These are phyloP conservation scores for Taenioides sp. DNA, from an alignment of 2,797 vertebrate species.

Conservation along the genomic window DNA sequence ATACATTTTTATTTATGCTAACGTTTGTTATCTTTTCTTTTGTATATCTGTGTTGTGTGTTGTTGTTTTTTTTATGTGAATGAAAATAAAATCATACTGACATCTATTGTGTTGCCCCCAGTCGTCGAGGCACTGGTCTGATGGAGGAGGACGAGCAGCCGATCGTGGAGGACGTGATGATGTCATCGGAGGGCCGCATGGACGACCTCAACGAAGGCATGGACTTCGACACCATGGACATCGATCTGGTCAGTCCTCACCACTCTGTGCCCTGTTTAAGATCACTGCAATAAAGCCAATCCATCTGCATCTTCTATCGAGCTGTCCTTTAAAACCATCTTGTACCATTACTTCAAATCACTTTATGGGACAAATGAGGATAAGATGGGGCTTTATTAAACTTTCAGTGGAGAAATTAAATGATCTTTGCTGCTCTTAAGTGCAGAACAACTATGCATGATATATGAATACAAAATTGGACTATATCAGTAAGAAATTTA, in stretches of 20 bases:
- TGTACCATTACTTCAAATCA: neutral
- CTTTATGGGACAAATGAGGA: neutral
- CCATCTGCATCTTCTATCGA: neutral
- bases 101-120: conserved; percentile 52
- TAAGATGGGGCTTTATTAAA: neutral
- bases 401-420: neutral
- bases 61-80: neutral
- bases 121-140: conserved; percentile 94
- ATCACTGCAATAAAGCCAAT: neutral
- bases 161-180: conserved; percentile 99
- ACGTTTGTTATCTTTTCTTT: too few species aligned
- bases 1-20: neutral
- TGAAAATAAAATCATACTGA: neutral
- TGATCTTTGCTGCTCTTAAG: neutral
- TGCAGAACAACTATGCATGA: too few species aligned
- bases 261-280: neutral
- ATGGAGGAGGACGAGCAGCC: conserved; percentile 99
- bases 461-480: too few species aligned
- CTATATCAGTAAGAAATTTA: too few species aligned
- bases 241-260: conserved; percentile 92
- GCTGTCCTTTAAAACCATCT: neutral
- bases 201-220: conserved; percentile 99
- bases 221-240: conserved; percentile 99
- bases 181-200: conserved; percentile 98
- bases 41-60: too few species aligned